Evolutionary conservation across 2,797 vertebrate genomes (phyloP).

Genomic region (Gymnothorax reevesii): DNA sequence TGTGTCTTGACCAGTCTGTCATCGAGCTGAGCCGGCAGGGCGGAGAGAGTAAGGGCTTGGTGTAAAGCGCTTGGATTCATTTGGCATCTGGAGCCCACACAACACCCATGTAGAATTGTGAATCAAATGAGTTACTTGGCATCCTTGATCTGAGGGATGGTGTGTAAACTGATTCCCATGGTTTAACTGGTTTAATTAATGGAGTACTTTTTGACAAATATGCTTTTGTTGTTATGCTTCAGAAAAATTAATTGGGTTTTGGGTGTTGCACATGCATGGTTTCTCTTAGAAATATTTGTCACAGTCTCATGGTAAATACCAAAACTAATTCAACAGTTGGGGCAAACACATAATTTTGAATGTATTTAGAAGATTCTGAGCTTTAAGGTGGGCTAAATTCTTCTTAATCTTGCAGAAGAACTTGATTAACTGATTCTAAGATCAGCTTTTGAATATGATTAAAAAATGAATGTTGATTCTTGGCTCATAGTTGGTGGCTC

Average conservation of each 20-base stretch:
- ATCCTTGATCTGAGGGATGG: not conserved
- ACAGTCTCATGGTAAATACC: not conserved
- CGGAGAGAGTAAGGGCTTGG: constrained; percentile 80
- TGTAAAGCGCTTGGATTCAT: not conserved
- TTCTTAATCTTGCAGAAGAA: not conserved
- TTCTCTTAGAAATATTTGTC: not conserved
- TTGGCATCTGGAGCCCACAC: not conserved
- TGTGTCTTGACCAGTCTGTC: constrained; percentile 94
- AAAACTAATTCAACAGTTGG: not conserved
- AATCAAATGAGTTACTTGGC: not conserved
- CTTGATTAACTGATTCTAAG: not conserved
- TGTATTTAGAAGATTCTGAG: not conserved
- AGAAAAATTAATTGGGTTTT: not conserved
- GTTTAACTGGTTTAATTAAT: not conserved
- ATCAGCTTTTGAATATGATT: not conserved
- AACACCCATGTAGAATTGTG: not conserved
- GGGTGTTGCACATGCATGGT: not conserved
- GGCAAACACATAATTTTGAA: not conserved
- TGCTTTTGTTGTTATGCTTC: not conserved
- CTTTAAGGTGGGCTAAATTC: not conserved
- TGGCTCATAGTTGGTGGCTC: not conserved
- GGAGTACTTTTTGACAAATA: not conserved
- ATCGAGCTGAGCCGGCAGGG: constrained; percentile 97
- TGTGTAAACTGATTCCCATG: not conserved
- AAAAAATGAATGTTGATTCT: constrained; percentile 1